Percentiles rank a stretch among this genome's conserved stretches.
Conservation (phyloP, 2,888 invertebrate species). For the Watsonalla binaria region DNA sequence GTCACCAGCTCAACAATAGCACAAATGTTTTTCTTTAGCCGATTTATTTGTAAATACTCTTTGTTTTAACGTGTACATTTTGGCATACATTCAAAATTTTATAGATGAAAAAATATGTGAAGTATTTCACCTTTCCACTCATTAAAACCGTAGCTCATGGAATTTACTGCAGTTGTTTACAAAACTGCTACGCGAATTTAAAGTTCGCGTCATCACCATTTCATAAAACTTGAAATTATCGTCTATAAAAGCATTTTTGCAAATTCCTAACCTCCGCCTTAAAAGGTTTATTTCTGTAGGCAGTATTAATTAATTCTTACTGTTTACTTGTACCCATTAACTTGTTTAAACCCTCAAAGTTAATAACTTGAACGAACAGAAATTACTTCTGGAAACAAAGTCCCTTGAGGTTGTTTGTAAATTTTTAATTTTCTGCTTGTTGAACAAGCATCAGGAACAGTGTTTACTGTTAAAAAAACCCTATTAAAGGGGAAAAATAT, state of each 20-base stretch:
- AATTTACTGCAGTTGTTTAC: background rate
- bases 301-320: slow-evolving; percentile 24
- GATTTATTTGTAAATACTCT: background rate
- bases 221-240: too few relatives aligned
- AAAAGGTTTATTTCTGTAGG: slow-evolving; percentile 10
- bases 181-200: background rate
- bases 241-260: slow-evolving; percentile 1
- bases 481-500: background rate
- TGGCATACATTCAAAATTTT: slow-evolving; percentile 1
- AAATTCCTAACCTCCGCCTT: slow-evolving; percentile 6
- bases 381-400: slow-evolving; percentile 43
- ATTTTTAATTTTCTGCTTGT: slow-evolving; percentile 66
- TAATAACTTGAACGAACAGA: slow-evolving; percentile 43
- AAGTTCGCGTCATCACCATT: too few relatives aligned
- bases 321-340: slow-evolving; percentile 36
- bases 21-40: background rate
- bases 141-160: background rate
- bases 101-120: background rate
- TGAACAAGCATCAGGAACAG: slow-evolving; percentile 53
- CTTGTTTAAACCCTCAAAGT: slow-evolving; percentile 41
- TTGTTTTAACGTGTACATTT: background rate
- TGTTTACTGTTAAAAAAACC: slow-evolving; percentile 46
- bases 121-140: background rate
- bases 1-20: slow-evolving; percentile 1
- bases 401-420: slow-evolving; percentile 47